Base-by-base conservation (phyloP, 2,888 invertebrate genomes). In the Eudemis profundana region DNA sequence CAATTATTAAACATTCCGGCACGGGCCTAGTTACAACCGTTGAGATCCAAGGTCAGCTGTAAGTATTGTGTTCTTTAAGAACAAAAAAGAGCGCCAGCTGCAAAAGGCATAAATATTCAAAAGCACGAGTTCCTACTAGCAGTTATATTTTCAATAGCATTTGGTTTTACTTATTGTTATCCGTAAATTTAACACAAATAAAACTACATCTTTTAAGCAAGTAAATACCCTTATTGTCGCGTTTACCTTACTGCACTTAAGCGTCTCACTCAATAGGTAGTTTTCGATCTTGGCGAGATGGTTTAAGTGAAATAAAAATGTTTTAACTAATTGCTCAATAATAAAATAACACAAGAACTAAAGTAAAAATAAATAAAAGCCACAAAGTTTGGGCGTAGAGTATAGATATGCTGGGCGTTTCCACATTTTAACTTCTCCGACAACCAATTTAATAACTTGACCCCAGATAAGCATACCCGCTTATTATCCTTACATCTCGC, bases 31-130 rank as follows among this genome's bases (percentile, higher is more conserved):
- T 27, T 27, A 29, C 47, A 33, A 38, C 21, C 54, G 38, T 38
- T 19, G 62, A 62, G 40, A 47, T 17, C 21, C 64, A 64, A 64
- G 64, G 64, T 59, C 57, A 50, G 33, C n/a, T n/a, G n/a, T n/a
- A 40, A 4, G 36, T 36, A 59, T 64, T 64, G 64, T 64, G 19
- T 19, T 50, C 29, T 50, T 14, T 36, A 23, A 44, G 50, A 59
- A 42, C 19, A 56, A 56, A 57, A 57, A 64, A 59, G 64, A 64
- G 23, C 36, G 57, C 64, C 64, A 64, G 64, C 50, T 64, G 64
- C 57, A 64, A 64, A 64, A 57, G 56, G 40, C 17, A 44, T 19
- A 27, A 36, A 33, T 56, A 40, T 14, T 59, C 23, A 12, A 59
- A 15, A 40, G 49, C 21, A 49, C 15, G 15, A 56, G 44, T 21